Evolutionary conservation across 2,797 vertebrate genomes (phyloP).

Genomic region (Scleropages formosus): DNA sequence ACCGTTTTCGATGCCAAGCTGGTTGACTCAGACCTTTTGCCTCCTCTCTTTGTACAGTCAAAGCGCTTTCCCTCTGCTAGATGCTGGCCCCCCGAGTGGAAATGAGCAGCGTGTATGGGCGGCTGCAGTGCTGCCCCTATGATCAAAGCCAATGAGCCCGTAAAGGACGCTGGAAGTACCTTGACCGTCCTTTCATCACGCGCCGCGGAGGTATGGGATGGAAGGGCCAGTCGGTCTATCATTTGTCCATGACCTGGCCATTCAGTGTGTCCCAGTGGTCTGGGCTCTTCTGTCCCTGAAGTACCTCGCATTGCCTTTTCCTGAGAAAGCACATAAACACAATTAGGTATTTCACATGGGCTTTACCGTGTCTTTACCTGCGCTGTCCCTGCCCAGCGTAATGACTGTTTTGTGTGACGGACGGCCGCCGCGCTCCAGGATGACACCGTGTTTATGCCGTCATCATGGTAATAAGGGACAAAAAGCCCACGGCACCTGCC

Average conservation of each 20-base stretch:
- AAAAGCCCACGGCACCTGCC: constrained; percentile 3
- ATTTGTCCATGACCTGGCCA: background rate
- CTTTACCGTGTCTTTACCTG: background rate
- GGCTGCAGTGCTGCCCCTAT: background rate
- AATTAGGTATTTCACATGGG: background rate
- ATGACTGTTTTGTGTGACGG: constrained; percentile 26
- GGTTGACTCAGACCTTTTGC: constrained; percentile 4
- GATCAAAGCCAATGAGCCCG: no score
- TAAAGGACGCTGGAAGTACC: background rate
- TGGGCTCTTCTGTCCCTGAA: background rate
- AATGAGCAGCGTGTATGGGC: background rate
- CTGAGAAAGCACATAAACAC: background rate
- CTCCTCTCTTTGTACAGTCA: background rate
- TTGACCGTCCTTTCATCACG: background rate
- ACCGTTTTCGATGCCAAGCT: constrained; percentile 4
- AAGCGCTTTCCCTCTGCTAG: background rate
- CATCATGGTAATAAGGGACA: constrained; percentile 21
- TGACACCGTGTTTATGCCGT: constrained; percentile 15
- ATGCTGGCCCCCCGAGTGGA: no score
- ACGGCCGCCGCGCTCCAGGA: background rate
- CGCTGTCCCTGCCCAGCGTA: constrained; percentile 19
- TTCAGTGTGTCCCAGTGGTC: background rate
- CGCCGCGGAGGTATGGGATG: background rate
- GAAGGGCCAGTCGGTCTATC: background rate
- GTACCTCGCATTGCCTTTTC: constrained; percentile 1